Percentiles rank a stretch among this genome's conserved stretches.
These are phyloP conservation scores for Acleris holmiana DNA, from an alignment of 2,888 invertebrate genomes.

Conservation along the genomic window DNA sequence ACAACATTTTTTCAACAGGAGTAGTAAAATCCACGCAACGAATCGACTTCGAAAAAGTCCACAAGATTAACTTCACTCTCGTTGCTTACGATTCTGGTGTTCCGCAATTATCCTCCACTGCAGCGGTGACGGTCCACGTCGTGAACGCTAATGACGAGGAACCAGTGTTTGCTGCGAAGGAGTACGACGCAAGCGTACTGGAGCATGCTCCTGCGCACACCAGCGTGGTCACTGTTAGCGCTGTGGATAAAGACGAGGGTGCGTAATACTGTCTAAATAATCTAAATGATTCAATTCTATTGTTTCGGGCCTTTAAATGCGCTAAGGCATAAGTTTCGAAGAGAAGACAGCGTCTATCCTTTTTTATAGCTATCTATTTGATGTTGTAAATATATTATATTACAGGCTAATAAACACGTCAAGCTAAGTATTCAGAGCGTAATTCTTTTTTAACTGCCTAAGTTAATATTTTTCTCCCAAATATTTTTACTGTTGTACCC, in stretches of 20 bases:
- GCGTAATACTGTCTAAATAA: slow-evolving; percentile 39
- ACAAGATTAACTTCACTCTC: slow-evolving; percentile 90
- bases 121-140: slow-evolving; percentile 90
- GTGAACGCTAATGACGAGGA: slow-evolving; percentile 95
- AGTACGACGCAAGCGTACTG: slow-evolving; percentile 88
- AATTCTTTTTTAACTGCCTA: too few relatives aligned
- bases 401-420: too few relatives aligned
- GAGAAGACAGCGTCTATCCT: too few relatives aligned
- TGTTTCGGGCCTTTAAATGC: too few relatives aligned
- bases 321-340: too few relatives aligned
- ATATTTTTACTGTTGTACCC: too few relatives aligned
- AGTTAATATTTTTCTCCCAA: too few relatives aligned
- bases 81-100: slow-evolving; percentile 94
- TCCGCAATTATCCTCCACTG: slow-evolving; percentile 91
- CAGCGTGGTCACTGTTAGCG: slow-evolving; percentile 88
- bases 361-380: too few relatives aligned
- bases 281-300: not conserved
- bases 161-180: slow-evolving; percentile 88
- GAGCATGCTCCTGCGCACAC: slow-evolving; percentile 92
- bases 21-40: slow-evolving; percentile 90
- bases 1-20: slow-evolving; percentile 71
- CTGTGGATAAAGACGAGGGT: slow-evolving; percentile 91
- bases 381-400: too few relatives aligned
- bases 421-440: too few relatives aligned
- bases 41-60: slow-evolving; percentile 93